These are phyloP conservation scores for Papilio helenus DNA, from an alignment of 1,140 invertebrate species.

Conservation along the genomic window DNA sequence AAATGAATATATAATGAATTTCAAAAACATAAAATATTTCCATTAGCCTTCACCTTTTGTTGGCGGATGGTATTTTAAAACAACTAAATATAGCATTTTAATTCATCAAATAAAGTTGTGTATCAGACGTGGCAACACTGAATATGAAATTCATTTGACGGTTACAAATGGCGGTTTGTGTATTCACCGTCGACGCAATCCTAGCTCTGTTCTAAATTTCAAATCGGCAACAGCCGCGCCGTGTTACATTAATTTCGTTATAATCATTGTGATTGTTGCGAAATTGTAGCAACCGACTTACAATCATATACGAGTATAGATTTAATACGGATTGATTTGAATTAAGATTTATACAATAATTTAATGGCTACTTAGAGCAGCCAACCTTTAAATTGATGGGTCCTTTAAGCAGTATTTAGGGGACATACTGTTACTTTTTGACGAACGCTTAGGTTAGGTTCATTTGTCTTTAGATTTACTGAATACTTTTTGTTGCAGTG, in stretches of 20 bases:
- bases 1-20: slow-evolving; percentile 9
- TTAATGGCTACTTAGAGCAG: no score
- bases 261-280: slow-evolving; percentile 49
- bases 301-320: not conserved
- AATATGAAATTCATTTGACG: slow-evolving; percentile 65
- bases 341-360: not conserved
- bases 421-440: no score
- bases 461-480: no score
- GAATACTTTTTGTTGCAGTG: not conserved
- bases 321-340: not conserved
- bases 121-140: slow-evolving; percentile 45
- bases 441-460: no score
- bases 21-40: slow-evolving; percentile 2
- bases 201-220: slow-evolving; percentile 69
- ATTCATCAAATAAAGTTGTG: not conserved
- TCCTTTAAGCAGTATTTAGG: no score
- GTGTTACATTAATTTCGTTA: slow-evolving; percentile 70
- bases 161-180: slow-evolving; percentile 62
- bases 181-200: slow-evolving; percentile 64
- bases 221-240: slow-evolving; percentile 66
- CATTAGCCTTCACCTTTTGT: not conserved
- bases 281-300: slow-evolving; percentile 40
- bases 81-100: not conserved
- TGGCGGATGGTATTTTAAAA: slow-evolving; percentile 10
- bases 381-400: no score